A percentile compares a stretch with the other conserved stretches of the same genome.
Conservation (phyloP, 2,888 invertebrate genomes). For the Ochropacha duplaris region DNA sequence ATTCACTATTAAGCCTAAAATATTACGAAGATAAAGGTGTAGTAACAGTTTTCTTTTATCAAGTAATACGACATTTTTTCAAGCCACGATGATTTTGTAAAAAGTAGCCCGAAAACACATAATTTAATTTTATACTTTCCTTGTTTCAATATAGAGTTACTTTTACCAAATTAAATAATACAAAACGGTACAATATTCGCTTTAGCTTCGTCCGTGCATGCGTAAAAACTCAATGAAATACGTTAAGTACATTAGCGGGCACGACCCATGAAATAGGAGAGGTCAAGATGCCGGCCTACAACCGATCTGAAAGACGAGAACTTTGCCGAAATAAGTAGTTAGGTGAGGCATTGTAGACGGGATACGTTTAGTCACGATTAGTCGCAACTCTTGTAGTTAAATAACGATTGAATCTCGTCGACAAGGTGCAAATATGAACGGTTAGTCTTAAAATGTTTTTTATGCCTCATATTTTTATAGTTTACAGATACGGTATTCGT, state of each 20-base stretch:
- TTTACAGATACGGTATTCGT: too few species aligned
- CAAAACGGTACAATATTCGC: background rate
- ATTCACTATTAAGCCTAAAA: too few species aligned
- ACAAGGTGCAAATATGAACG: too few species aligned
- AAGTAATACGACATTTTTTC: too few species aligned
- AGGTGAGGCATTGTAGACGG: slow-evolving; percentile 23
- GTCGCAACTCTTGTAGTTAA: background rate
- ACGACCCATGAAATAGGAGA: slow-evolving; percentile 51
- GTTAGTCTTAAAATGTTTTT: too few species aligned
- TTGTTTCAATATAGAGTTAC: background rate
- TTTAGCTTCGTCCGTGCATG: slow-evolving; percentile 13
- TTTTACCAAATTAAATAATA: background rate
- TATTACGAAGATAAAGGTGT: too few species aligned
- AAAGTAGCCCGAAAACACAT: too few species aligned
- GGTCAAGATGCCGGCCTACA: slow-evolving; percentile 45
- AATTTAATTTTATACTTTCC: background rate
- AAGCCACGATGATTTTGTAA: too few species aligned
- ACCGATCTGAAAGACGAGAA: slow-evolving; percentile 38
- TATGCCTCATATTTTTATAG: too few species aligned
- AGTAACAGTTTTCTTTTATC: too few species aligned
- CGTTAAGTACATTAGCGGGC: slow-evolving; percentile 45
- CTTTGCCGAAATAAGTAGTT: slow-evolving; percentile 31
- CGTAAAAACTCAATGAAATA: slow-evolving; percentile 44
- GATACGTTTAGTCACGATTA: slow-evolving; percentile 14
- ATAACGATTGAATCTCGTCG: background rate